phyloP scores from a whole-genome alignment of 2,797 vertebrate species.

The Myotis daubentonii region DNA sequence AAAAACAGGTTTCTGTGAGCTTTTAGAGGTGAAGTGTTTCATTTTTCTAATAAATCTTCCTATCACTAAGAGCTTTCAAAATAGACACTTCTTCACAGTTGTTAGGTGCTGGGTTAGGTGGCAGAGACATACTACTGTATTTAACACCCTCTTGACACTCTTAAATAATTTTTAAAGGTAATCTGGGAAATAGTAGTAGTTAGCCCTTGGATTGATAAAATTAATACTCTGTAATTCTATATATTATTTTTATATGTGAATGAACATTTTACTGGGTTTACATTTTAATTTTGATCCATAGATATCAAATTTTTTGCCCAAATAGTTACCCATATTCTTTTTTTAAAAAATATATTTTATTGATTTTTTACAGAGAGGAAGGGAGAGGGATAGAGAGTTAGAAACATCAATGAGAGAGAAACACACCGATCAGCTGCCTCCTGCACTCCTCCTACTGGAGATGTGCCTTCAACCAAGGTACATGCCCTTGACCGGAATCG shows the following conservation, averaged over 20 bases:
- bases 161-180: slow-evolving; percentile 43
- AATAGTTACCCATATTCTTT: neutral
- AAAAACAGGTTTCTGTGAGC: slow-evolving; percentile 66
- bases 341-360: no score
- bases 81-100: slow-evolving; percentile 60
- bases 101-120: slow-evolving; percentile 43
- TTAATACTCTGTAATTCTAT: neutral
- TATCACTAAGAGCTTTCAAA: slow-evolving; percentile 68
- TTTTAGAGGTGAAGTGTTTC: slow-evolving; percentile 70
- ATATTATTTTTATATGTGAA: slow-evolving; percentile 1
- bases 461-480: no score
- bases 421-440: no score
- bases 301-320: slow-evolving; percentile 27
- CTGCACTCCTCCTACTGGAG: no score
- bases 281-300: slow-evolving; percentile 20
- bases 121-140: neutral
- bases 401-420: no score
- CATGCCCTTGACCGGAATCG: no score
- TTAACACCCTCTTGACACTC: neutral
- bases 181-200: neutral
- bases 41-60: slow-evolving; percentile 69
- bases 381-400: no score
- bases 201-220: slow-evolving; percentile 33
- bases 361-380: no score
- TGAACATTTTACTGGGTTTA: slow-evolving; percentile 1